Evolutionary conservation across 2,888 invertebrate genomes (phyloP), one percentile per base, ranked within the genome.

Genomic region (Ormyrus nitidulus): DNA sequence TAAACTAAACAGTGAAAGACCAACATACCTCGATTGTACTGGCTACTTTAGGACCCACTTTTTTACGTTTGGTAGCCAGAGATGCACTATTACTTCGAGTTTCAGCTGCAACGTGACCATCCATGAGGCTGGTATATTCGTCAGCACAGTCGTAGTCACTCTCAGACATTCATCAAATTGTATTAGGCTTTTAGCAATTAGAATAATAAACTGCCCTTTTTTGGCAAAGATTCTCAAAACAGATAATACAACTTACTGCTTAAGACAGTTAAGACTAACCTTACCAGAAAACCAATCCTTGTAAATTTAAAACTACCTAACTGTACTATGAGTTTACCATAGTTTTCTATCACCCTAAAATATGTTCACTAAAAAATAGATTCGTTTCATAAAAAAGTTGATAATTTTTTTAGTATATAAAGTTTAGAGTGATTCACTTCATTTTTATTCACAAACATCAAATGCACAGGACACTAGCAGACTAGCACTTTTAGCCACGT

Each of bases 111-210:
- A 95, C 94, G 92, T 96, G 96, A 88, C 94, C 95, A 93, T 96
- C 96, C 96, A 96, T 96, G 90, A 96, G 94, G 91, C 95, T 95
- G 87, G 95, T 95, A 86, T 93, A 94, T 92, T 96, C 96, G 89
- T 94, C 93, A 86, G 93, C 93, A 89, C 92, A 92, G 86, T 93
- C 94, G 90, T 91, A 92, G 86, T 94, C 93, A 88, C 91, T 91
- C 86, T 91, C 91, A 90, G 91, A 91, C 91, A 91, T 91, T 90
- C 91, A 91, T 88, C 81, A 85, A 85, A 19, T 77, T 62, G n/a
- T 77, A 48, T 62, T 8, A 11, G 19, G 19, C 61, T 76, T 77
- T n/a, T 8, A 68, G 68, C 75, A 66, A 66, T 44, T 72, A 1
- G 5, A 73, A 68, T 48, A 46, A 68, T 48, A 69, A 77, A 54